Evolutionary conservation across 1,140 invertebrate genomes (phyloP), one percentile per base, ranked within the genome.

Genomic region (Ephestia elutella): DNA sequence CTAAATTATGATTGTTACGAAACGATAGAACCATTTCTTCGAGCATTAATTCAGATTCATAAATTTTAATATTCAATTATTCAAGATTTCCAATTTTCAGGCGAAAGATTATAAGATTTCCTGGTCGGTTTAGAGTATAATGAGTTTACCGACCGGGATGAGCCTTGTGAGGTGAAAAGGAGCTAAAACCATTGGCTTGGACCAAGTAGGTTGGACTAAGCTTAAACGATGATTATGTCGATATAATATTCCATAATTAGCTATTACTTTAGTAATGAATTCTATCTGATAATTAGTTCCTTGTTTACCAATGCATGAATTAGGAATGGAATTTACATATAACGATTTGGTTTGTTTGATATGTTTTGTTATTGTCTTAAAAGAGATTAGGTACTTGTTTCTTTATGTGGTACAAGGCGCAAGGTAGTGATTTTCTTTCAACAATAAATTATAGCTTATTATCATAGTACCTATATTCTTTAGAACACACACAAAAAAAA

Each of bases 11-110:
- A 53, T 53, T 53, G 49, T 59, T 56, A 53, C 44, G 54, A 63
- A 59, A 65, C 55, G 63, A 57, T 59, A 66, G 21, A 71, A 60
- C 58, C 44, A 63, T 68, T 66, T 65, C 56, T 32, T 49, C 50
- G 38, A 19, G 35, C 66, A 61, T 68, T 73, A 66, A 73, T 70
- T 57, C 50, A 57, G 63, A 64, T 67, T 50, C 66, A 71, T 74
- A 74, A 64, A 75, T 70, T 69, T 73, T 67, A 68, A 82, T 76
- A 82, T 85, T 84, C 75, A 79, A 76, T 84, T 80, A 84, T 80
- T 76, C 77, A 75, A 80, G 72, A 81, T 80, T 84, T 87, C 81
- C 80, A 83, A 83, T 83, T 84, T 79, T 73, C 73, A 74, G 75
- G 70, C 63, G 68, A 68, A 77, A 78, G 78, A 81, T 84, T 87